Evolutionary conservation across 2,113 vertebrate species (phyloP), one percentile per base, ranked within the genome.

Genomic region (Rhipidura dahli): DNA sequence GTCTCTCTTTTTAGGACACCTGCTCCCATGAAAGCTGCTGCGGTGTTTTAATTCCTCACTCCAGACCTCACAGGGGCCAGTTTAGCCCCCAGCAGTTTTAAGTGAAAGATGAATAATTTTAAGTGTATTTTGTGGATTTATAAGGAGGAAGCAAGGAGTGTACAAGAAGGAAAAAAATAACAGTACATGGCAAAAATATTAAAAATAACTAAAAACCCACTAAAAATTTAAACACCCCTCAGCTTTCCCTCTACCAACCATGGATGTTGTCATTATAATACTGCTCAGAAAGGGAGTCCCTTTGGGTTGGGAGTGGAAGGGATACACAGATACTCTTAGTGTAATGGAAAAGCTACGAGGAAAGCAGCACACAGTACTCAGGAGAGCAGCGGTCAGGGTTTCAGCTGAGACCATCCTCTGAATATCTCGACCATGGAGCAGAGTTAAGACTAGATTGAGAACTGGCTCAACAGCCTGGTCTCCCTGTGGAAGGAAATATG

Each of bases 401-500:
- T 83, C 65, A 92, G 45, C 73, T 45, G 78, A 83, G 72, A 64
- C 59, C 59, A 35, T 49, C 39, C 53, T 61, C 83, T 87, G 69
- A 94, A 68, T 90, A 91, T 65, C 45, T 94, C 56, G 73, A 37
- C 59, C 63, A 81, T 13, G 21, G 73, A 73, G 45, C 7, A 90
- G 56, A 57, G 40, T 76, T 92, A 30, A n/a, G 68, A 49, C 64
- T 78, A 47, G 53, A 49, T 64, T 93, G 80, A 57, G 56, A 86
- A 69, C 8, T 94, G 81, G 37, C 23, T 89, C 51, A 75, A 75
- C 56, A 65, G 30, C 28, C 42, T 69, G 64, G 84, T 85, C 64
- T 90, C 78, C 54, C 37, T 31, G 42, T 73, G 75, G 53, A 88
- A 95, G 71, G 64, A 91, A 96, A 95, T 88, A 95, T 28, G 50